phyloP scores from a whole-genome alignment of 2,113 vertebrate species.

The Anoura caudifer region DNA sequence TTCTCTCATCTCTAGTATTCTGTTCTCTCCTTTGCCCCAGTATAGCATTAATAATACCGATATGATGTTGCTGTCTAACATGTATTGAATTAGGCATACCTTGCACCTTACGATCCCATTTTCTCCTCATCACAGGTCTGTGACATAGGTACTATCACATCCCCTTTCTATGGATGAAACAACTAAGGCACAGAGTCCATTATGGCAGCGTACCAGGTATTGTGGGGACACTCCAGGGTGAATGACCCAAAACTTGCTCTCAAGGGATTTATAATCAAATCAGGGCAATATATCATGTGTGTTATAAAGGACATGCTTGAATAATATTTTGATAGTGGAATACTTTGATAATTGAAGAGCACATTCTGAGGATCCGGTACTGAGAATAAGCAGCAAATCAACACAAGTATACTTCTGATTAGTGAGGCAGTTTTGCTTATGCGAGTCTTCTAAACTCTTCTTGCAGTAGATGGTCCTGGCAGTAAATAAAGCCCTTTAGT shows the following conservation, averaged over 20 bases:
- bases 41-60: neutral
- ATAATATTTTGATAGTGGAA: neutral
- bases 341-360: neutral
- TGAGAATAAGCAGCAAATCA: neutral
- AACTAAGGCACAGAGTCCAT: neutral
- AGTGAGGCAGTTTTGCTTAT: neutral
- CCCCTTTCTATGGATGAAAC: neutral
- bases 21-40: neutral
- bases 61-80: neutral
- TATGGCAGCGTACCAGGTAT: neutral
- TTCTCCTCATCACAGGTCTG: neutral
- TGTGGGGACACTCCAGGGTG: neutral
- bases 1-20: neutral
- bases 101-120: neutral
- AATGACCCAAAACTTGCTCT: neutral
- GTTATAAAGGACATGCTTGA: neutral
- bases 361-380: neutral
- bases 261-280: neutral
- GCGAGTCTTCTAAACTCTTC: neutral
- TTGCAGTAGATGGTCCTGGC: neutral
- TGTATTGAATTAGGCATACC: neutral
- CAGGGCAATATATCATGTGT: neutral
- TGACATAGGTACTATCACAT: neutral
- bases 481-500: neutral
- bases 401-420: neutral